Percentiles rank a stretch among this genome's conserved stretches.
phyloP scores from a whole-genome alignment of 1,140 invertebrate genomes.

The Camponotus pennsylvanicus region DNA sequence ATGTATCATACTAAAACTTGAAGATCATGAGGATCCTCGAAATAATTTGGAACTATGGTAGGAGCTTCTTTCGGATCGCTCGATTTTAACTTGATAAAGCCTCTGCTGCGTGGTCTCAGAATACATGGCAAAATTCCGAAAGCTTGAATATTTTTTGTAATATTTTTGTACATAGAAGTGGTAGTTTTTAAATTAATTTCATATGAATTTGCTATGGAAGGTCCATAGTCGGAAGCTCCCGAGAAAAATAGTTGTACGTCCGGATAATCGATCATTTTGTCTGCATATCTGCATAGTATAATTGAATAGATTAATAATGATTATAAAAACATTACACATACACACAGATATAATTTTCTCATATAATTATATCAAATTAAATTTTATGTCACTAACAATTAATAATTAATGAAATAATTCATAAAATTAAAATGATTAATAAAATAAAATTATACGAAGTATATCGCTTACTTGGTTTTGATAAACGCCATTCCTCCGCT shows the following conservation, averaged over 20 bases:
- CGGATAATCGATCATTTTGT: constrained; percentile 85
- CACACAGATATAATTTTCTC: no score
- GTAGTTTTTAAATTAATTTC: constrained; percentile 90
- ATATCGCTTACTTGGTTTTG: constrained; percentile 87
- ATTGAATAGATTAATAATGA: neutral
- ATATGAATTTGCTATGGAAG: constrained; percentile 89
- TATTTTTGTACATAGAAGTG: constrained; percentile 89
- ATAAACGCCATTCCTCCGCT: constrained; percentile 92
- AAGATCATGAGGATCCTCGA: constrained; percentile 90
- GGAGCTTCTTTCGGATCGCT: constrained; percentile 90
- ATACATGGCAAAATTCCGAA: constrained; percentile 90
- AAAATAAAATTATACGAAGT: neutral
- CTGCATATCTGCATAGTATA: constrained; percentile 86
- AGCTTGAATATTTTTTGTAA: constrained; percentile 86
- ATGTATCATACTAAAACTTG: constrained; percentile 88
- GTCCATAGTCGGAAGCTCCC: constrained; percentile 91
- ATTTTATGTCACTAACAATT: neutral
- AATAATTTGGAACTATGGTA: constrained; percentile 94
- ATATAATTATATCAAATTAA: neutral
- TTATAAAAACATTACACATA: neutral
- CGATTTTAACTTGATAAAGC: constrained; percentile 89
- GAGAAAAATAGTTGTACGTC: constrained; percentile 93
- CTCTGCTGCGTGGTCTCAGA: constrained; percentile 90
- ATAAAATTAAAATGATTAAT: no score
- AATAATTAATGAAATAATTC: neutral